phyloP scores from a whole-genome alignment of 2,797 vertebrate genomes.

The Lutjanus argentimaculatus region DNA sequence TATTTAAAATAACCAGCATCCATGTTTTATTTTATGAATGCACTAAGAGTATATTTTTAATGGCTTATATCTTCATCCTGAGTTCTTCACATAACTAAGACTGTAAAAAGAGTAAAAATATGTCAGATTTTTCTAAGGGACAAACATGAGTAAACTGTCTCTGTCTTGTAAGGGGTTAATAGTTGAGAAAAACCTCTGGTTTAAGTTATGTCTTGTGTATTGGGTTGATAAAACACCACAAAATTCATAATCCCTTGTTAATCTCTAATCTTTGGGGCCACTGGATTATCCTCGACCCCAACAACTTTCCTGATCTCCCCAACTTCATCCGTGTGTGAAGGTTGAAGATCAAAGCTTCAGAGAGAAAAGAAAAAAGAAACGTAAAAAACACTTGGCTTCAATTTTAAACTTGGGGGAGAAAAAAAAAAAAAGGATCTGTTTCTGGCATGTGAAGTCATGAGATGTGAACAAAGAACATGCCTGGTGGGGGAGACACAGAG shows the following conservation, averaged over 20 bases:
- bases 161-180: no score
- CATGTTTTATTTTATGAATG: no score
- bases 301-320: neutral
- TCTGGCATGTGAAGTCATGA: constrained; percentile 43
- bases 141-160: no score
- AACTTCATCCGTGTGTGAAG: neutral
- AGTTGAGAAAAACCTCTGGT: no score
- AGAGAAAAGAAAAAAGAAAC: neutral
- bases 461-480: constrained; percentile 64
- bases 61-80: no score
- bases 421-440: neutral
- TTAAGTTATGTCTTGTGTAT: neutral
- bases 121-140: no score
- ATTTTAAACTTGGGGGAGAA: constrained; percentile 1
- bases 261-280: constrained; percentile 15
- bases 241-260: neutral
- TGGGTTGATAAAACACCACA: neutral
- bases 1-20: no score
- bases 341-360: constrained; percentile 23
- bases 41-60: no score
- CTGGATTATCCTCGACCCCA: constrained; percentile 3
- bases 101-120: no score
- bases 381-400: neutral
- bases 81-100: no score
- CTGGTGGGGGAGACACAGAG: constrained; percentile 43